phyloP scores from a whole-genome alignment of 2,797 vertebrate genomes.

The Phalanger gymnotis region DNA sequence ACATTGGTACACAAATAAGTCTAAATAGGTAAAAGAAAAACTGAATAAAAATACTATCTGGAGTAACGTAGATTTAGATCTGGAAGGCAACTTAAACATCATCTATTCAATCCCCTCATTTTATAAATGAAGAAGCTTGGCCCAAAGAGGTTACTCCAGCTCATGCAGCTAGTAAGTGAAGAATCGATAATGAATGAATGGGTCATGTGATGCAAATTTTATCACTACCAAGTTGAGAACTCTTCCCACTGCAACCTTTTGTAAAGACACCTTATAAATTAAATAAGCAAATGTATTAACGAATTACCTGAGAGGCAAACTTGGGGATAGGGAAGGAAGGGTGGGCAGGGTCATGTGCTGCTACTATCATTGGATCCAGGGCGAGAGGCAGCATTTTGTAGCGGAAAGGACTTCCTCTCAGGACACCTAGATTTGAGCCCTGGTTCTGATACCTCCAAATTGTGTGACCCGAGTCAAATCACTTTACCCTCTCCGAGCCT shows the following conservation, averaged over 20 bases:
- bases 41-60: background rate
- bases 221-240: background rate
- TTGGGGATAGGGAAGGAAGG: background rate
- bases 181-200: background rate
- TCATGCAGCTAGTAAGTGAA: background rate
- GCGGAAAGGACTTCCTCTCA: background rate
- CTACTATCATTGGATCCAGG: background rate
- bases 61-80: background rate
- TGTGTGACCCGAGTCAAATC: background rate
- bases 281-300: background rate
- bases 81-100: background rate
- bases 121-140: background rate
- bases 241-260: background rate
- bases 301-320: background rate
- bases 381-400: background rate
- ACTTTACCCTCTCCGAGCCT: background rate
- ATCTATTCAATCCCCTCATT: background rate
- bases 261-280: background rate
- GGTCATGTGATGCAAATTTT: background rate
- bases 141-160: background rate
- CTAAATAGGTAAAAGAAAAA: slow-evolving; percentile 26
- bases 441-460: background rate
- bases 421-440: background rate
- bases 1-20: background rate
- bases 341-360: background rate